Percentiles rank a stretch among this genome's conserved stretches.
phyloP scores from a whole-genome alignment of 1,140 invertebrate species.

The Eriosoma lanigerum region DNA sequence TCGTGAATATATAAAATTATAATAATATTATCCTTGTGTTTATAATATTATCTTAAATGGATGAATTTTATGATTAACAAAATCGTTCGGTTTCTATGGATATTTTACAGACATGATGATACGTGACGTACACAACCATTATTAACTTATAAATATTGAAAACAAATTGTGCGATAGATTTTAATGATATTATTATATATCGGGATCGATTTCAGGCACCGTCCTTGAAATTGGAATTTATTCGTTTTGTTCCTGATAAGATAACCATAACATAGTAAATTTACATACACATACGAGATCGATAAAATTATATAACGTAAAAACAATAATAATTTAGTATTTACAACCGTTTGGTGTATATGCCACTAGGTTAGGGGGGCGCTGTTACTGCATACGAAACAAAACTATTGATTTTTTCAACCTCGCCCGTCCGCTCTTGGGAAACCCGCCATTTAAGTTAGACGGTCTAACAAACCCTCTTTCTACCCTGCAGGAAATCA shows the following conservation, averaged over 20 bases:
- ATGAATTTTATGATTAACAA: no score
- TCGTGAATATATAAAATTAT: no score
- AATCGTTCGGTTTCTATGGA: no score
- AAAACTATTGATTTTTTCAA: conserved; percentile 49
- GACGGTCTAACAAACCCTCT: conserved; percentile 28
- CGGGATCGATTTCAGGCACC: neutral
- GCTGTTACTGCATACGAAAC: conserved; percentile 45
- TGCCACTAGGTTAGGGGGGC: conserved; percentile 50
- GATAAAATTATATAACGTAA: neutral
- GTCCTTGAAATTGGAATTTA: neutral
- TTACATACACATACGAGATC: neutral
- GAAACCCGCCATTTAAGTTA: conserved; percentile 9
- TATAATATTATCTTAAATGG: no score
- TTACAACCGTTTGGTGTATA: conserved; percentile 17
- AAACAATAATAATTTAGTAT: neutral
- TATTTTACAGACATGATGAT: no score
- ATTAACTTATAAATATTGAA: no score
- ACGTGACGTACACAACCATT: no score
- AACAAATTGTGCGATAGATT: no score
- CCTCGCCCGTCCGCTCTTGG: conserved; percentile 39
- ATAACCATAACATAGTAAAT: neutral
- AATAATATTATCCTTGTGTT: no score
- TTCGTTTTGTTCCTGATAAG: neutral
- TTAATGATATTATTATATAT: no score
- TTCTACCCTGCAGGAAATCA: neutral